phyloP scores from a whole-genome alignment of 2,797 vertebrate species.

The Atherinosoma microstoma region DNA sequence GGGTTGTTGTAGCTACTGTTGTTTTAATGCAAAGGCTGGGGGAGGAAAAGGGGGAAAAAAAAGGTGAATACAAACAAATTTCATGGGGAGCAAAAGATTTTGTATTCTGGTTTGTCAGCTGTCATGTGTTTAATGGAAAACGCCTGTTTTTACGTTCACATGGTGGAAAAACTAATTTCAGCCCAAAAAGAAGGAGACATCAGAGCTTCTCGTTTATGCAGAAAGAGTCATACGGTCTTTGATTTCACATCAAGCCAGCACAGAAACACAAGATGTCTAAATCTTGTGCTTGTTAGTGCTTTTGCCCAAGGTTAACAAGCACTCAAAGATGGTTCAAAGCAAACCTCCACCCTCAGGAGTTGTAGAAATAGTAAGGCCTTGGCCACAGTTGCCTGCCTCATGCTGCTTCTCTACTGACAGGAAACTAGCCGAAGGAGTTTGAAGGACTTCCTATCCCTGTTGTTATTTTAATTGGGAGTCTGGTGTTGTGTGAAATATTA shows the following conservation, averaged over 20 bases:
- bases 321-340: neutral
- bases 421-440: slow-evolving; percentile 8
- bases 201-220: neutral
- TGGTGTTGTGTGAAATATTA: neutral
- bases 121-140: neutral
- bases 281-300: slow-evolving; percentile 15
- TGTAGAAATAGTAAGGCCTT: slow-evolving; percentile 9
- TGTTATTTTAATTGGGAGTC: slow-evolving; percentile 5
- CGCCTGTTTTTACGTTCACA: neutral
- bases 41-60: no score
- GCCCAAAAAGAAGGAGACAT: neutral
- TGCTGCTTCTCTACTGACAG: slow-evolving; percentile 1
- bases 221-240: neutral
- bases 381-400: slow-evolving; percentile 10
- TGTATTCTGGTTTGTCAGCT: neutral
- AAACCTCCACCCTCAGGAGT: slow-evolving; percentile 17
- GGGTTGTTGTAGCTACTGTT: neutral
- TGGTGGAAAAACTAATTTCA: neutral
- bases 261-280: slow-evolving; percentile 26
- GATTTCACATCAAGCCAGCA: neutral
- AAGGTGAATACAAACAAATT: neutral
- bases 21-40: neutral
- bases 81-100: neutral
- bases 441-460: slow-evolving; percentile 9
- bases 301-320: slow-evolving; percentile 50